Percentiles rank a stretch among this genome's conserved stretches.
Evolutionary conservation across 2,113 vertebrate species (phyloP).

Genomic region (Varanus komodoensis): DNA sequence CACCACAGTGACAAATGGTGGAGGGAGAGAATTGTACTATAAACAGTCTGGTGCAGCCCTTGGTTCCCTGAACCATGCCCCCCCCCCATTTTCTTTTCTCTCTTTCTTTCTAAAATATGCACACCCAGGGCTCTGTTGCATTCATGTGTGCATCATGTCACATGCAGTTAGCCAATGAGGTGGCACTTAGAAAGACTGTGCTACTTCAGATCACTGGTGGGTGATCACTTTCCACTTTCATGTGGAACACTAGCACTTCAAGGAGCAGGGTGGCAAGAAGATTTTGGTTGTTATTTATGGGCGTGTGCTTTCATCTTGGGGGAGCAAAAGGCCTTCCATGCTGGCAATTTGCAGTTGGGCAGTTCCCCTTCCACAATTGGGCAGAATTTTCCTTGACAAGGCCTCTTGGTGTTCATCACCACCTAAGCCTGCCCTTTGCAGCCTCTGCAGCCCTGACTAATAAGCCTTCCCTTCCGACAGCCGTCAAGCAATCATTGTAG

Average conservation of each 20-base stretch:
- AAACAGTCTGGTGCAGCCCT: background rate
- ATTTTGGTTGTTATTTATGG: background rate
- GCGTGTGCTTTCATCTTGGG: background rate
- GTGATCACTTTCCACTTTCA: background rate
- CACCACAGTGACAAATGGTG: background rate
- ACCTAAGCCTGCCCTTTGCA: too few relatives aligned
- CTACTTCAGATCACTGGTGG: background rate
- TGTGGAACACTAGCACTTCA: background rate
- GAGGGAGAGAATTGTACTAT: too few relatives aligned
- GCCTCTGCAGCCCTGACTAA: too few relatives aligned
- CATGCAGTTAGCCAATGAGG: background rate
- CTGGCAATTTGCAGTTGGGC: background rate
- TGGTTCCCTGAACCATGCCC: too few relatives aligned
- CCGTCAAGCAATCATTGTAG: background rate
- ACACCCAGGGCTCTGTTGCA: too few relatives aligned
- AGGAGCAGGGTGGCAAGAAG: too few relatives aligned
- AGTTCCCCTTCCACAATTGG: too few relatives aligned
- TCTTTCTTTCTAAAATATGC: too few relatives aligned
- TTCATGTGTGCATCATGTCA: background rate
- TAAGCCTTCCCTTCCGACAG: background rate
- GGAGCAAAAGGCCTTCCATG: background rate
- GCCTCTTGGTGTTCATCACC: too few relatives aligned
- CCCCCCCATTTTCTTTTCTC: too few relatives aligned
- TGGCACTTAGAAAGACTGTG: background rate
- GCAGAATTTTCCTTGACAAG: too few relatives aligned